Percentiles rank a stretch among this genome's conserved stretches.
These are phyloP conservation scores for Tyrannus savana DNA, from an alignment of 2,113 vertebrate species.

Conservation along the genomic window DNA sequence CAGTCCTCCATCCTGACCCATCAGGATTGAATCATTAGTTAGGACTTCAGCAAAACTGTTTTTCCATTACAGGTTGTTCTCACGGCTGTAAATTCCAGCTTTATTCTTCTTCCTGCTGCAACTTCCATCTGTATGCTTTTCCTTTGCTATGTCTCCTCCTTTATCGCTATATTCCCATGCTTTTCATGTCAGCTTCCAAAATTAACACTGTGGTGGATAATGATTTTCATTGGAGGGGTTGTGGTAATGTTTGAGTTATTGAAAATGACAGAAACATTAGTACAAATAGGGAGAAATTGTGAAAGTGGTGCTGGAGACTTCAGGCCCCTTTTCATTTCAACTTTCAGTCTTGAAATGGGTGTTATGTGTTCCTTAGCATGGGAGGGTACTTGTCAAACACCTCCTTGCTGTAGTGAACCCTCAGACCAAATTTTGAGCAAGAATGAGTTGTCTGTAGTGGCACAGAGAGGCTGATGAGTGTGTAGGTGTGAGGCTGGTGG, in stretches of 20 bases:
- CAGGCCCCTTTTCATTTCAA: constrained; percentile 12
- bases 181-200: constrained; percentile 7
- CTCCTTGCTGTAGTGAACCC: not conserved
- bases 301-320: not conserved
- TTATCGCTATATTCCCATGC: not conserved
- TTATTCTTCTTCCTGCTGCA: not conserved
- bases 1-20: not conserved
- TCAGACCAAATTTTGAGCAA: not conserved
- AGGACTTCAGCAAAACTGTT: not conserved
- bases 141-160: not conserved
- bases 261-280: not conserved
- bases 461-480: not conserved
- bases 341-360: not conserved
- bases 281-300: not conserved
- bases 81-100: not conserved
- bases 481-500: not conserved
- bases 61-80: not conserved
- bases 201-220: not conserved
- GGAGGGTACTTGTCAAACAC: not conserved
- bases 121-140: not conserved
- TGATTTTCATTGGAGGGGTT: not conserved
- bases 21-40: not conserved
- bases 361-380: not conserved
- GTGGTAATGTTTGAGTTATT: not conserved
- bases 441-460: constrained; percentile 4